phyloP scores from a whole-genome alignment of 2,113 vertebrate genomes.

The Ranitomeya variabilis region DNA sequence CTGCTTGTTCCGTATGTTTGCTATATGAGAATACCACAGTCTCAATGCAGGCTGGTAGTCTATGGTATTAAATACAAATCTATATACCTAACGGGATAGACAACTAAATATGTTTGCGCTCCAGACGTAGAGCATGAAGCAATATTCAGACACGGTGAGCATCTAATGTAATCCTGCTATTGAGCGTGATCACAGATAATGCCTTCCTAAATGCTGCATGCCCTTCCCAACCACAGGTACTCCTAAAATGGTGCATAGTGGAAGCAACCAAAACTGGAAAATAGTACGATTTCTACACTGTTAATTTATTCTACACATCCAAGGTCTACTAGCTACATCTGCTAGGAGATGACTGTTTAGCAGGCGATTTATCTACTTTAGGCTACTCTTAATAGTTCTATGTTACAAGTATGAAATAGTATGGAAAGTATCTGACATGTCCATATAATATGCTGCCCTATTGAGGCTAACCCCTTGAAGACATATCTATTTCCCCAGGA shows the following conservation, averaged over 20 bases:
- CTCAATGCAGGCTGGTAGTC: too few species aligned
- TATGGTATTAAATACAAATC: too few species aligned
- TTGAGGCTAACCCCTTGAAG: not conserved
- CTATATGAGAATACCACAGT: too few species aligned
- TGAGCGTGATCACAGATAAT: too few species aligned
- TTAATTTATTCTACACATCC: not conserved
- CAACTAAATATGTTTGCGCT: too few species aligned
- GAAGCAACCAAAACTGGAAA: not conserved
- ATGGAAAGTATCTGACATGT: slow-evolving; percentile 4
- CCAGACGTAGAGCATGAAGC: too few species aligned
- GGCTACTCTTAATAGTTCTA: not conserved
- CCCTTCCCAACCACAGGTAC: not conserved
- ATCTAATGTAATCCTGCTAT: too few species aligned
- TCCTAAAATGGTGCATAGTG: not conserved
- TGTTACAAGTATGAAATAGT: not conserved
- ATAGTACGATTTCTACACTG: not conserved
- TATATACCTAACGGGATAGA: too few species aligned
- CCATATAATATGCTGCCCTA: not conserved
- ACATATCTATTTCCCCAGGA: not conserved
- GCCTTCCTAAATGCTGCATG: not conserved
- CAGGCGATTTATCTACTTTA: not conserved
- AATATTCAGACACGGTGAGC: too few species aligned
- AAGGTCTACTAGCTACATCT: not conserved
- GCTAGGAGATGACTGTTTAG: not conserved
- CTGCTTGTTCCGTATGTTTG: too few species aligned